Evolutionary conservation across 64 coral and sea anemone species (phyloP).

Genomic region (Platygyra sinensis): DNA sequence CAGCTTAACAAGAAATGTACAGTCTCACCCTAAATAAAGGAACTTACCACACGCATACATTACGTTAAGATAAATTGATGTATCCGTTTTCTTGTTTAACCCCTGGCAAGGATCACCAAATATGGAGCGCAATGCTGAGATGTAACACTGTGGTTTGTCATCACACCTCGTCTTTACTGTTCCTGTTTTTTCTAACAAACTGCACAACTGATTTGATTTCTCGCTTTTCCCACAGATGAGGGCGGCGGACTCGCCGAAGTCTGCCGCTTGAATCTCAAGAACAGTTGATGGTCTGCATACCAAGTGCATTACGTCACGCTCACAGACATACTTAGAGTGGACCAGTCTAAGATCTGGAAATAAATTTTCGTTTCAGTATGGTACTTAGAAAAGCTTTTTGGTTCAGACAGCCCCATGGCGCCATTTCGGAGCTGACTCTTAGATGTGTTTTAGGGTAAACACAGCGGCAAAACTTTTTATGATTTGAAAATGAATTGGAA

Average conservation of each 20-base stretch:
- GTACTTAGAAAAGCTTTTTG: too few species aligned
- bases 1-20: too few species aligned
- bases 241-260: background rate
- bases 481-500: too few species aligned
- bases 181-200: background rate
- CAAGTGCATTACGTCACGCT: background rate
- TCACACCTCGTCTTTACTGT: background rate
- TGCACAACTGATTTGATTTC: background rate
- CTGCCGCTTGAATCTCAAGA: constrained; percentile 16
- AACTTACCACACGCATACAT: constrained; percentile 27
- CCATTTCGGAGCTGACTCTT: too few species aligned
- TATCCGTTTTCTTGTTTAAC: background rate
- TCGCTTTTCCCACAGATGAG: background rate
- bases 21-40: background rate
- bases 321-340: background rate
- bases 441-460: too few species aligned
- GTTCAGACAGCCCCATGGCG: too few species aligned
- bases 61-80: constrained; percentile 4
- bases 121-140: background rate
- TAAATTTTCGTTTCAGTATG: background rate
- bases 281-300: background rate
- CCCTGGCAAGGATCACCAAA: constrained; percentile 28
- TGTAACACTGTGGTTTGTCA: background rate
- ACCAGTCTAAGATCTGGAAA: background rate
- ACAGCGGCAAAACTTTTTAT: too few species aligned